Evolutionary conservation across 2,113 vertebrate genomes (phyloP).

Genomic region (Cottus gobio): DNA sequence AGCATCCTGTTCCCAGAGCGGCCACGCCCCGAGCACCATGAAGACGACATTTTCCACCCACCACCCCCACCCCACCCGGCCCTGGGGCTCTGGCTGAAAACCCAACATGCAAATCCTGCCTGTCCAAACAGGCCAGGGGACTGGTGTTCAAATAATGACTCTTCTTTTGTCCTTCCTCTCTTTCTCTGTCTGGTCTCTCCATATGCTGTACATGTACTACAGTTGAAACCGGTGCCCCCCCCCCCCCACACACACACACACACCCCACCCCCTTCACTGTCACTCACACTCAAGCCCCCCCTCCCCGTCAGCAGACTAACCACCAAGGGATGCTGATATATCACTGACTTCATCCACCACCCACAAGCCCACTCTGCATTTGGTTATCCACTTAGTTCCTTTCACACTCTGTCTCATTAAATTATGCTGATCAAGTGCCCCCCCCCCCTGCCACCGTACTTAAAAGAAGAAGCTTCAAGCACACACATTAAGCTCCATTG

Average conservation of each 20-base stretch:
- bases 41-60: conserved; percentile 54
- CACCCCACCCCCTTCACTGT: conserved; percentile 40
- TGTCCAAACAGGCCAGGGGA: conserved; percentile 69
- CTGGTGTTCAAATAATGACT: conserved; percentile 67
- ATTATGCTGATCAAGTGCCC: conserved; percentile 63
- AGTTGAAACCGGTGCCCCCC: conserved; percentile 26
- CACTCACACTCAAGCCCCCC: conserved; percentile 43
- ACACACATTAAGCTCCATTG: conserved; percentile 51
- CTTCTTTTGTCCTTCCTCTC: conserved; percentile 48
- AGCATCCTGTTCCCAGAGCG: conserved; percentile 47
- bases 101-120: conserved; percentile 70
- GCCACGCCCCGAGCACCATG: conserved; percentile 67
- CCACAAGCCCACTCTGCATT: conserved; percentile 65
- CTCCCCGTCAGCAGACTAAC: conserved; percentile 62
- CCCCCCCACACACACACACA: background rate
- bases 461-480: no score
- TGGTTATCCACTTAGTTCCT: conserved; percentile 71
- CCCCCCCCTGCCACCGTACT: no score
- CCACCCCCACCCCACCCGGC: conserved; percentile 43
- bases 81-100: conserved; percentile 60
- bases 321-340: conserved; percentile 73
- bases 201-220: conserved; percentile 43
- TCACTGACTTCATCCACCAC: conserved; percentile 69
- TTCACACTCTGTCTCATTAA: conserved; percentile 72
- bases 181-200: conserved; percentile 38